Conservation (phyloP, 2,797 vertebrate genomes). For the Clarias pachynema region DNA sequence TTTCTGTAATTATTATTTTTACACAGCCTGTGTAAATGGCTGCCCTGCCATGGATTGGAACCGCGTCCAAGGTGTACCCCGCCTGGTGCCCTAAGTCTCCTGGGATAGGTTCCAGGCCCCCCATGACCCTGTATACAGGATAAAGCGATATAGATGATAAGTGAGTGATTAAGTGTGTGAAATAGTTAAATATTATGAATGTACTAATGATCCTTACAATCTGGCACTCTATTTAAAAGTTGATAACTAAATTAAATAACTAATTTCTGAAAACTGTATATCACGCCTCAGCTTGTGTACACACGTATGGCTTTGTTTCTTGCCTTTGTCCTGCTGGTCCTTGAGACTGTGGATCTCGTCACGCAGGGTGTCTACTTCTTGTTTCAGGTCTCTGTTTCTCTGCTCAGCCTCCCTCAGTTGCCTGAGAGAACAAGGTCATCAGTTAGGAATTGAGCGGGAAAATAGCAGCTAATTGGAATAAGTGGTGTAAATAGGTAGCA, state of each 20-base stretch:
- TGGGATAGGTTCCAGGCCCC: no score
- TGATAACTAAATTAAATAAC: neutral
- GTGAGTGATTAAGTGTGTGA: neutral
- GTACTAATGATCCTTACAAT: neutral
- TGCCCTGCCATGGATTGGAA: no score
- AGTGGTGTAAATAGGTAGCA: neutral
- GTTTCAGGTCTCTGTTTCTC: slow-evolving; percentile 75
- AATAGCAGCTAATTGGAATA: neutral
- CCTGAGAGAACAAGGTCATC: slow-evolving; percentile 59
- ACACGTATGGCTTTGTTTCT: slow-evolving; percentile 51
- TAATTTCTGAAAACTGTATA: neutral
- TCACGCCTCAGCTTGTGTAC: neutral
- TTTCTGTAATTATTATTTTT: neutral
- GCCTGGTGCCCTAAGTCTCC: no score
- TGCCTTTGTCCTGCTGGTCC: slow-evolving; percentile 65
- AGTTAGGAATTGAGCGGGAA: neutral
- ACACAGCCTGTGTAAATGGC: neutral
- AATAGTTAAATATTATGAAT: neutral
- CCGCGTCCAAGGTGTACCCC: no score
- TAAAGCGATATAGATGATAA: no score
- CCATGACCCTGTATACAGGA: no score
- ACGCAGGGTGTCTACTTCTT: slow-evolving; percentile 70
- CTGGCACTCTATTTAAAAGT: no score
- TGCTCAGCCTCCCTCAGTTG: slow-evolving; percentile 72
- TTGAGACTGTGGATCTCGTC: slow-evolving; percentile 69